Conservation (phyloP, 2,113 vertebrate genomes). For the Poeciliopsis turrubarensis region DNA sequence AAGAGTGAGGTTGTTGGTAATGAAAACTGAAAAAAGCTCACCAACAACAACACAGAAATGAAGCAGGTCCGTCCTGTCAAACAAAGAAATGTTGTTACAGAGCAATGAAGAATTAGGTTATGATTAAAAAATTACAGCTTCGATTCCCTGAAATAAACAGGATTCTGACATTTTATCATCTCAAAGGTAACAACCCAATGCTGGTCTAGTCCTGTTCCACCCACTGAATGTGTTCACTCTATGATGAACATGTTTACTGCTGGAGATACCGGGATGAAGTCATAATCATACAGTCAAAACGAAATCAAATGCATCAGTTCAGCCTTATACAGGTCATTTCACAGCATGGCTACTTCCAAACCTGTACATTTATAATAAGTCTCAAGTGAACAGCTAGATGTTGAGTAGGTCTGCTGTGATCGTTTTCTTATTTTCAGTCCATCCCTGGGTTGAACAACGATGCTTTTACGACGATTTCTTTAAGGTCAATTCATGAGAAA, state of each 20-base stretch:
- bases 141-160: too few species aligned
- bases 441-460: background rate
- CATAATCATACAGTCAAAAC: background rate
- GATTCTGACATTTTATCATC: too few species aligned
- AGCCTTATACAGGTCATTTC: background rate
- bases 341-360: background rate
- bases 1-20: background rate
- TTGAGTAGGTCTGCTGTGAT: background rate
- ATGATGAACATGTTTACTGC: too few species aligned
- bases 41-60: conserved; percentile 77
- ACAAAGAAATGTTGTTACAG: conserved; percentile 19
- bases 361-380: background rate
- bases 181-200: too few species aligned
- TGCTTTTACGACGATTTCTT: background rate
- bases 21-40: conserved; percentile 54
- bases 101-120: background rate
- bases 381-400: background rate
- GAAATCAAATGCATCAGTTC: background rate
- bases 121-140: too few species aligned
- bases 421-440: background rate
- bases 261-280: background rate
- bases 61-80: conserved; percentile 81
- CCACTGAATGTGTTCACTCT: too few species aligned
- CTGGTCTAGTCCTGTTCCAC: too few species aligned
- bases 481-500: too few species aligned